These are phyloP conservation scores for Ambastaia sidthimunki DNA, from an alignment of 2,797 vertebrate species.

Conservation along the genomic window DNA sequence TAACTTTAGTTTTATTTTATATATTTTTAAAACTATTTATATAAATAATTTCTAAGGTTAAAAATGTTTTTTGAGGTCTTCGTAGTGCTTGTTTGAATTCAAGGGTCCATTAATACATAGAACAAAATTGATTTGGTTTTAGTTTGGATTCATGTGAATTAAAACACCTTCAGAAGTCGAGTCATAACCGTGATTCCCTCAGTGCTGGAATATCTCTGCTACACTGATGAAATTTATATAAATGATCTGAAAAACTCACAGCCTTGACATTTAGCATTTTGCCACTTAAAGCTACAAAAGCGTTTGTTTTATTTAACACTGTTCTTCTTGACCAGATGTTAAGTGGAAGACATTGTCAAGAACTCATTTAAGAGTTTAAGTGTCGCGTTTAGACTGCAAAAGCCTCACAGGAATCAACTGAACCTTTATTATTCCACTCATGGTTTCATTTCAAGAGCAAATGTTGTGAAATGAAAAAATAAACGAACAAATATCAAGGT, in stretches of 20 bases:
- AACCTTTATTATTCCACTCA: slow-evolving; percentile 38
- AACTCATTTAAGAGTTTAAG: slow-evolving; percentile 38
- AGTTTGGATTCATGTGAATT: not conserved
- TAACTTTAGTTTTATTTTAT: no score
- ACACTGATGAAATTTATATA: no score
- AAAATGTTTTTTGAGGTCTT: no score
- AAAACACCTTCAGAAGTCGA: slow-evolving; percentile 66
- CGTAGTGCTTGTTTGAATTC: no score
- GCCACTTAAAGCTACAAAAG: not conserved
- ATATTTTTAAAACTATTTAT: no score
- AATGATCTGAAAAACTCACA: not conserved
- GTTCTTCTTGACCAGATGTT: slow-evolving; percentile 31
- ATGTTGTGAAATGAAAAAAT: slow-evolving; percentile 13
- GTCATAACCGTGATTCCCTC: slow-evolving; percentile 70
- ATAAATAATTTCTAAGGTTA: no score
- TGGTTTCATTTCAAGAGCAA: slow-evolving; percentile 41
- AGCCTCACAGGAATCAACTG: slow-evolving; percentile 7
- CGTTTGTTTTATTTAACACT: not conserved
- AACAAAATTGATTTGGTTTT: no score
- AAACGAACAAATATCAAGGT: slow-evolving; percentile 32
- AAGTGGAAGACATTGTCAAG: slow-evolving; percentile 39
- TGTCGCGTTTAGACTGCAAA: slow-evolving; percentile 26
- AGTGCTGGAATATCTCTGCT: slow-evolving; percentile 28
- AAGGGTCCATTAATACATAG: no score
- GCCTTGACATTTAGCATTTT: not conserved